Evolutionary conservation across 2,113 vertebrate genomes (phyloP).

Genomic region (Caloenas nicobarica): DNA sequence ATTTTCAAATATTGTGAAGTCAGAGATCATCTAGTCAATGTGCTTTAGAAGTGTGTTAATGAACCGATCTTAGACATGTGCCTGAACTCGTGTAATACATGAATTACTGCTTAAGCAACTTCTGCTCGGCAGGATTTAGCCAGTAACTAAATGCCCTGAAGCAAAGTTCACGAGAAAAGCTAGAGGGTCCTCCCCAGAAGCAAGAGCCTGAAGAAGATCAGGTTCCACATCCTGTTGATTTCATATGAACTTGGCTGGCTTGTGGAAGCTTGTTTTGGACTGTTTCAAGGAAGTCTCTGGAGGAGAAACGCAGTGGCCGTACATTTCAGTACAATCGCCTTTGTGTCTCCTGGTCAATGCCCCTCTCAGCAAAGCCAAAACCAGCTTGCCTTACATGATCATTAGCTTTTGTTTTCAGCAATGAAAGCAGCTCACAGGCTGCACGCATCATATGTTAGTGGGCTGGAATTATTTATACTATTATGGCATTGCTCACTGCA

Average conservation of each 20-base stretch:
- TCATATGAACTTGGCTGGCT: slow-evolving; percentile 37
- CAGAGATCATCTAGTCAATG: neutral
- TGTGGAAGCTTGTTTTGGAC: slow-evolving; percentile 66
- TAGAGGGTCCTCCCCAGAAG: slow-evolving; percentile 24
- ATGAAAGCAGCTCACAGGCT: neutral
- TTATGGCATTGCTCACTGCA: neutral
- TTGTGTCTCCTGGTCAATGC: neutral
- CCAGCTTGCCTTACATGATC: neutral
- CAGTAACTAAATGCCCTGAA: neutral
- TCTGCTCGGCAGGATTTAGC: slow-evolving; percentile 36
- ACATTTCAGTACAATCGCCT: slow-evolving; percentile 9
- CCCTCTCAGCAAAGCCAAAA: slow-evolving; percentile 33
- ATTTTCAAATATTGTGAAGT: slow-evolving; percentile 25
- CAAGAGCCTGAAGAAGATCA: slow-evolving; percentile 37
- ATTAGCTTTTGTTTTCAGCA: slow-evolving; percentile 12
- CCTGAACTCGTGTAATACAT: slow-evolving; percentile 16
- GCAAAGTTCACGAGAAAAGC: slow-evolving; percentile 21
- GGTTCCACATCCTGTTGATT: slow-evolving; percentile 68
- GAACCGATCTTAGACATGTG: slow-evolving; percentile 11
- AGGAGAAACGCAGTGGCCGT: neutral
- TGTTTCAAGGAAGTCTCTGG: neutral
- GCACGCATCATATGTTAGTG: rapidly evolving
- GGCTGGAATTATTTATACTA: neutral
- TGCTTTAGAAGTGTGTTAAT: slow-evolving; percentile 2
- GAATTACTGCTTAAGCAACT: slow-evolving; percentile 48